Conservation (phyloP, 1,140 invertebrate genomes). For the Sarcophaga bullata region DNA sequence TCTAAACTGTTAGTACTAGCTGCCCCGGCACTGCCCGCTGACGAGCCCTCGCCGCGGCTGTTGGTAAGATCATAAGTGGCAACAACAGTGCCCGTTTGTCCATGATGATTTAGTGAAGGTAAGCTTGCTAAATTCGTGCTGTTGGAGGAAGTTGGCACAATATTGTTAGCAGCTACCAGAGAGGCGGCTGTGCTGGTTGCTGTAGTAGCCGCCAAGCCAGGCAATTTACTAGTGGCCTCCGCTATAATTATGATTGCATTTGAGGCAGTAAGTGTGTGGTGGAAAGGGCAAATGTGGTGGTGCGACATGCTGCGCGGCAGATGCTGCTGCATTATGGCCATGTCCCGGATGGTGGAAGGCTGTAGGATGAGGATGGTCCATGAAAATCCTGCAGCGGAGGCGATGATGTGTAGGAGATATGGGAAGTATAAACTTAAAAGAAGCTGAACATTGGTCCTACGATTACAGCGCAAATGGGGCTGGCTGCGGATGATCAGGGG, state of each 20-base stretch:
- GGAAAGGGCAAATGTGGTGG: constrained; percentile 68
- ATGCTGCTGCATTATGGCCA: constrained; percentile 46
- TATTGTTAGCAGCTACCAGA: constrained; percentile 46
- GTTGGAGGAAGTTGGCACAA: constrained; percentile 27
- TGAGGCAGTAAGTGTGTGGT: constrained; percentile 69
- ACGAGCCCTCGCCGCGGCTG: constrained; percentile 33
- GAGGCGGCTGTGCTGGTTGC: constrained; percentile 46
- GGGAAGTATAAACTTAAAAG: constrained; percentile 64
- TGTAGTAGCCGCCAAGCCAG: constrained; percentile 47
- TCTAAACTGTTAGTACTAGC: constrained; percentile 43
- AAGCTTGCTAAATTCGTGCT: background rate
- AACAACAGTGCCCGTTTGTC: background rate
- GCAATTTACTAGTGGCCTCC: constrained; percentile 61
- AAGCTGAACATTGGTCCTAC: constrained; percentile 61
- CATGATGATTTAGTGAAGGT: background rate
- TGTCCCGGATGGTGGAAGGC: constrained; percentile 47
- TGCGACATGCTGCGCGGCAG: constrained; percentile 42
- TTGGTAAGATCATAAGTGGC: constrained; percentile 44
- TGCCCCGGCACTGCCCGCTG: constrained; percentile 33
- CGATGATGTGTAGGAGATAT: constrained; percentile 63
- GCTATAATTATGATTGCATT: constrained; percentile 62
- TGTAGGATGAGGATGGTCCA: constrained; percentile 38
- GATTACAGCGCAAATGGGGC: constrained; percentile 59
- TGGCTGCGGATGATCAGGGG: constrained; percentile 56
- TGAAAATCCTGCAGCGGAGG: constrained; percentile 14